These are phyloP conservation scores for Vespertilio murinus DNA, from an alignment of 2,797 vertebrate genomes.

Conservation along the genomic window DNA sequence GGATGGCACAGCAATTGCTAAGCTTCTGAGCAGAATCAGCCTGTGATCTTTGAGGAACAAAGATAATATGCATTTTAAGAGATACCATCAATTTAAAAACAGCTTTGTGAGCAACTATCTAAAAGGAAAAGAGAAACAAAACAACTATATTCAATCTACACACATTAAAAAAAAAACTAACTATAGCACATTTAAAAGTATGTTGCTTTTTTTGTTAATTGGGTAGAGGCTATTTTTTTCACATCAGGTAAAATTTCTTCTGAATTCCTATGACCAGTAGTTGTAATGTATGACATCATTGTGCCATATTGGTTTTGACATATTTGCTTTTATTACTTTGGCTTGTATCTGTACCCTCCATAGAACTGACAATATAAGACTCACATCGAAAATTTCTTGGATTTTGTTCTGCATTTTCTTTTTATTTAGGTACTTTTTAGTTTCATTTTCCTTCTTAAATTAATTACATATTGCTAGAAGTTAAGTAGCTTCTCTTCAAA, in stretches of 20 bases:
- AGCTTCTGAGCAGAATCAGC: neutral
- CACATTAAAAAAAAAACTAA: neutral
- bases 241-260: neutral
- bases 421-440: conserved; percentile 3
- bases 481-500: conserved; percentile 65
- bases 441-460: conserved; percentile 55
- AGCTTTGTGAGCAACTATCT: neutral
- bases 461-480: conserved; percentile 57
- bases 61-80: neutral
- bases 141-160: neutral
- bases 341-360: neutral
- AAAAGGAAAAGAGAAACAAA: neutral
- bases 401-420: conserved; percentile 37
- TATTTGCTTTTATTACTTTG: conserved; percentile 30
- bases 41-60: neutral
- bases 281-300: neutral
- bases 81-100: neutral
- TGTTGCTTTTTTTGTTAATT: neutral
- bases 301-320: neutral
- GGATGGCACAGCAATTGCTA: neutral
- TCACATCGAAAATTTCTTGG: conserved; percentile 3
- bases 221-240: neutral
- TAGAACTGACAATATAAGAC: neutral
- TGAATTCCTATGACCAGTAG: neutral
- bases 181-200: neutral